Conservation (phyloP, 2,113 vertebrate species). For the Oryzias javanicus region DNA sequence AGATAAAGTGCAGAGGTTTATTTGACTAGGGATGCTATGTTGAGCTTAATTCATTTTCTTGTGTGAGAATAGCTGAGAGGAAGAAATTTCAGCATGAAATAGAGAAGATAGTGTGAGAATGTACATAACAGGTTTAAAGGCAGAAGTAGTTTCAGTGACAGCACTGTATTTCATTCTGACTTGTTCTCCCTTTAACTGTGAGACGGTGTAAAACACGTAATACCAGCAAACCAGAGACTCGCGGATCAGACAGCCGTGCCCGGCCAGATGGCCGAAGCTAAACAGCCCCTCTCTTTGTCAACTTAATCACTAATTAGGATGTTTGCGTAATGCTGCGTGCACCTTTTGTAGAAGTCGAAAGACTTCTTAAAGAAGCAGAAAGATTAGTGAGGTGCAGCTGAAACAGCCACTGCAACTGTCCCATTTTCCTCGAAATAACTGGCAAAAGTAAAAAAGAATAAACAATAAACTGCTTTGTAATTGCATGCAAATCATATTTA, state of each 20-base stretch:
- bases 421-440: too few species aligned
- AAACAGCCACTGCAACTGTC: too few species aligned
- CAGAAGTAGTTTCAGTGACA: conserved; percentile 17
- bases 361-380: conserved; percentile 27
- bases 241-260: conserved; percentile 46
- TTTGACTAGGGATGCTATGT: conserved; percentile 57
- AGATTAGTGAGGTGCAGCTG: conserved; percentile 15
- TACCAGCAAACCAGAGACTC: conserved; percentile 41
- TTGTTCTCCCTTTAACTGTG: not conserved
- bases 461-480: too few species aligned
- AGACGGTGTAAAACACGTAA: conserved; percentile 47
- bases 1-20: conserved; percentile 74
- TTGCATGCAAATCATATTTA: too few species aligned
- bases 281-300: conserved; percentile 43
- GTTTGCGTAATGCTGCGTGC: conserved; percentile 40
- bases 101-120: conserved; percentile 11
- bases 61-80: conserved; percentile 1
- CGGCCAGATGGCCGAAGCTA: conserved; percentile 49
- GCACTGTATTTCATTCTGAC: conserved; percentile 16
- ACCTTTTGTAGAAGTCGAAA: conserved; percentile 32
- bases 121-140: conserved; percentile 6
- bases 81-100: conserved; percentile 1
- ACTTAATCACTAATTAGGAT: conserved; percentile 53
- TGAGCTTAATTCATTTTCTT: conserved; percentile 69
- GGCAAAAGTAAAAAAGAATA: too few species aligned